Conservation (phyloP, 1,140 invertebrate genomes). For the Drosophila lini region DNA sequence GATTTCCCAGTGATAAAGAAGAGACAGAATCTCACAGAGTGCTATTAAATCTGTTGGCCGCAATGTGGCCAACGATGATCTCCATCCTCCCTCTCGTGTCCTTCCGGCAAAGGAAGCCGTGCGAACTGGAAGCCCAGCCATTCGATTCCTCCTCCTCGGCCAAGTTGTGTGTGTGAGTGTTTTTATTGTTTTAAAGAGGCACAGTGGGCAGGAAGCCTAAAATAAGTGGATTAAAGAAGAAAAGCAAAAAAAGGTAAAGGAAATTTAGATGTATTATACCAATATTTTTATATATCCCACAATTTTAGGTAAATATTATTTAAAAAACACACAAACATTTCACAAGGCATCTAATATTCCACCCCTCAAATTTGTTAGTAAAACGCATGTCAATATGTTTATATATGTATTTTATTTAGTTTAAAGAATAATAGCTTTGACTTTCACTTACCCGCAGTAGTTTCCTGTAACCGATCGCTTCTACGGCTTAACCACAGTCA, state of each 20-base stretch:
- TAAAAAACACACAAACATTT: too few relatives aligned
- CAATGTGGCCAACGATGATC: constrained; percentile 29
- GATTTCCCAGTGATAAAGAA: constrained; percentile 3
- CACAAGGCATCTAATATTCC: too few relatives aligned
- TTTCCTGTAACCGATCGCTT: too few relatives aligned
- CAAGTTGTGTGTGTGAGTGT: constrained; percentile 42
- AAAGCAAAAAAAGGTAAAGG: not conserved
- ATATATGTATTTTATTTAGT: too few relatives aligned
- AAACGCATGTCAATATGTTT: too few relatives aligned
- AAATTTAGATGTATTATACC: too few relatives aligned
- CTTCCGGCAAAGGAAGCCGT: not conserved
- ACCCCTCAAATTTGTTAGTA: too few relatives aligned
- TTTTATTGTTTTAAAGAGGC: constrained; percentile 55
- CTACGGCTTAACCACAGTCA: too few relatives aligned
- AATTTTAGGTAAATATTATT: too few relatives aligned
- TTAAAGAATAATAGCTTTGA: too few relatives aligned
- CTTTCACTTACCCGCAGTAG: too few relatives aligned
- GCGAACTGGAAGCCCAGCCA: not conserved
- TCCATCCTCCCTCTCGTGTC: not conserved
- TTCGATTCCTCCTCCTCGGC: constrained; percentile 20
- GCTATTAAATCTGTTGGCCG: constrained; percentile 21
- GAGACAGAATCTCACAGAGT: not conserved
- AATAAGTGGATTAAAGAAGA: not conserved
- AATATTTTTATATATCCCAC: too few relatives aligned
- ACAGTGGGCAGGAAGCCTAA: not conserved